Percentiles rank a stretch among this genome's conserved stretches.
Evolutionary conservation across 2,113 vertebrate species (phyloP).

Genomic region (Poecile atricapillus): DNA sequence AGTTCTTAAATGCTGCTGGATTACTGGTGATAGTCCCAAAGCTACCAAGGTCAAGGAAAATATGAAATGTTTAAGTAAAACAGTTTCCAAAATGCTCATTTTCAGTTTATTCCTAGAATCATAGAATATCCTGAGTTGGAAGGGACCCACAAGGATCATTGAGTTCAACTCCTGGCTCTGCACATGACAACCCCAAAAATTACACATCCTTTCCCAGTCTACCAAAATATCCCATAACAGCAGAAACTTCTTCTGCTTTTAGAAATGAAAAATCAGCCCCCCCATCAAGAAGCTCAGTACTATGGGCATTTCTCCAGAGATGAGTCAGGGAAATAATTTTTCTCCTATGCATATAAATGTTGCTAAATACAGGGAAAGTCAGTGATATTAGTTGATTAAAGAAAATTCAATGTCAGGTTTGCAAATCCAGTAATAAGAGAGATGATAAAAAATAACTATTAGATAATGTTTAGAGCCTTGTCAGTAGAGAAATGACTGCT

Average conservation of each 20-base stretch:
- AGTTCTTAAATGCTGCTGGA: slow-evolving; percentile 12
- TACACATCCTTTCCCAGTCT: not conserved
- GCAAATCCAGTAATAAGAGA: not conserved
- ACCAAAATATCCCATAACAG: not conserved
- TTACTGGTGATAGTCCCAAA: slow-evolving; percentile 6
- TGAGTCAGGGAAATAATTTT: not conserved
- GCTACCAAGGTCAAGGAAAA: not conserved
- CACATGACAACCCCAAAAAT: not conserved
- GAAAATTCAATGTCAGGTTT: not conserved
- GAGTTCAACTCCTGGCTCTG: not conserved
- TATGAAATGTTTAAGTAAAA: not conserved
- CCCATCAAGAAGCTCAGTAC: not conserved
- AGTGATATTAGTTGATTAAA: not conserved
- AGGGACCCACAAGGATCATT: not conserved
- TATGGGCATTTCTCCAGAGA: not conserved
- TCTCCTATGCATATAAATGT: not conserved
- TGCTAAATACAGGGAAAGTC: not conserved
- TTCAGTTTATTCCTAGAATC: not conserved
- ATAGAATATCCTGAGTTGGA: not conserved
- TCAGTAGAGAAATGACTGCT: not conserved
- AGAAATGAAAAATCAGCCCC: not conserved
- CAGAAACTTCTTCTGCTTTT: not conserved
- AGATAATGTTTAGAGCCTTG: not conserved
- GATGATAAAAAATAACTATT: not conserved
- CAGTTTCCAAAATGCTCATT: not conserved